Percentiles rank a stretch among this genome's conserved stretches.
phyloP scores from a whole-genome alignment of 2,888 invertebrate genomes.

The Agrilus cyanescens region DNA sequence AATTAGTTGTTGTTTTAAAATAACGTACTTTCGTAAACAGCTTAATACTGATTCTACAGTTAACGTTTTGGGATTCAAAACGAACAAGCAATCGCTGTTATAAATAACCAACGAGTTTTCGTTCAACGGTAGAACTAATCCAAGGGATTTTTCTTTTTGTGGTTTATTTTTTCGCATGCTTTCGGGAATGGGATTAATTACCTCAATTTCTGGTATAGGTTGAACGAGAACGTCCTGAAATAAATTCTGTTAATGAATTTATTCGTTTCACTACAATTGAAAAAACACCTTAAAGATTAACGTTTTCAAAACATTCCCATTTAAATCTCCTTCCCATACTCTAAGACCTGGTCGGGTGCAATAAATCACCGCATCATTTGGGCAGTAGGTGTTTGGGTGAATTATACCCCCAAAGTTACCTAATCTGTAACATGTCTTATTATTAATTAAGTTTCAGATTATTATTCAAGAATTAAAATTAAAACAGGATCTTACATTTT shows the following conservation, averaged over 20 bases:
- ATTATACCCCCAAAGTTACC: constrained; percentile 53
- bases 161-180: constrained; percentile 30
- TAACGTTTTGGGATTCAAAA: constrained; percentile 61
- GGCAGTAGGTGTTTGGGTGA: constrained; percentile 42
- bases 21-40: constrained; percentile 45
- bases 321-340: constrained; percentile 67
- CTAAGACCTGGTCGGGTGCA: constrained; percentile 74
- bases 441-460: no score
- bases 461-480: constrained; percentile 6
- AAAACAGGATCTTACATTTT: constrained; percentile 48
- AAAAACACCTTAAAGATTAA: constrained; percentile 62
- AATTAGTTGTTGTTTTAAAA: constrained; percentile 3
- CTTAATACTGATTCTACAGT: constrained; percentile 54
- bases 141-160: constrained; percentile 49
- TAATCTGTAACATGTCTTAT: constrained; percentile 33
- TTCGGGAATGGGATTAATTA: constrained; percentile 54
- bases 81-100: constrained; percentile 55
- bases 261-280: not conserved
- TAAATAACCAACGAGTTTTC: constrained; percentile 65
- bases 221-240: constrained; percentile 30
- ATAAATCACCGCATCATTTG: constrained; percentile 45
- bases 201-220: constrained; percentile 48
- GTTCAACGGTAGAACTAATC: constrained; percentile 51
- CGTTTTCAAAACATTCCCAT: constrained; percentile 73
- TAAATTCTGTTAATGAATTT: not conserved